Base-by-base conservation (phyloP, 2,113 vertebrate genomes). In the Oreochromis niloticus region DNA sequence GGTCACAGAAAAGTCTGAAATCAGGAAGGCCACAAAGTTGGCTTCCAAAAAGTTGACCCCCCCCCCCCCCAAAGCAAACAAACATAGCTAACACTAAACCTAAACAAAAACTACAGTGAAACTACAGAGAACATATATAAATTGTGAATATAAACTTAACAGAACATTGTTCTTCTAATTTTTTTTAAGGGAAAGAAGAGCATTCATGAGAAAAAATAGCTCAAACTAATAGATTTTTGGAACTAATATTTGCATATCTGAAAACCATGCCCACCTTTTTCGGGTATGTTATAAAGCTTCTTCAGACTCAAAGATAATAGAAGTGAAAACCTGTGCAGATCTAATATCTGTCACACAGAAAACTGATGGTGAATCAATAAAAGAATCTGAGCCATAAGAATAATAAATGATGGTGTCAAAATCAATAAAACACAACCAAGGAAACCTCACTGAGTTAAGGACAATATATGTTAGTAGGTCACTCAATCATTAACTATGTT, bases 101-200 rank as follows among this genome's bases (percentile, higher is more conserved):
- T 71, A 63, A 71, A 71, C 5, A 43, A 39, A 68, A 68, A 22
- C 10, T 4, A 39, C 6, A 39, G 66, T 43, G 36, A 43, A 43
- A 24, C 3, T 43, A 71, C 39, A 43, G 1, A 1, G 36, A 71
- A 71, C 5, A 6, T 4, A 41, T 43, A 43, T 9, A 22, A 68
- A 22, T 6, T 68, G 34, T 68, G n/a, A n/a, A 41, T 68, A 68
- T 68, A 68, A 68, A 68, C n/a, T 71, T 71, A 66, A 66, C 10
- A 66, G 61, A 36, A 36, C 32, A 66, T 36, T 66, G 17, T 12
- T 12, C 61, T 19, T 6, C 9, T 66, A 12, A 2, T 36, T 34
- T 36, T 34, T 56, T 61, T 61, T 34, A 63, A 36, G 17, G 32
- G 32, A 36, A 12, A n/a, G 9, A 36, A 0, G 4, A 63, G 1